Base-by-base conservation (phyloP, 2,888 invertebrate species). In the Strigamia transsilvanica region DNA sequence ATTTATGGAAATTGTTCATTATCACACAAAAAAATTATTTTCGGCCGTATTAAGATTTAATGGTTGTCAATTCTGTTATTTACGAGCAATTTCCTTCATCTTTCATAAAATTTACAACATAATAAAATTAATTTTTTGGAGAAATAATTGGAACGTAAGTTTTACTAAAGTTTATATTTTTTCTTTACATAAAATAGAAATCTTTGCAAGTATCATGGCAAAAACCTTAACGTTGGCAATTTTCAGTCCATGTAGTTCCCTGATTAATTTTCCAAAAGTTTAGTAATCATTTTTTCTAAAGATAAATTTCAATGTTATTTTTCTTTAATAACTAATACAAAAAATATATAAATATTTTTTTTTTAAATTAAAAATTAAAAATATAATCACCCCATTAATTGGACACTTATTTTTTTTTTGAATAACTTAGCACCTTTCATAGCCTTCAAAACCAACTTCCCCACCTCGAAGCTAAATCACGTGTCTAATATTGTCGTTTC, bases 261-360 rank as follows among this genome's bases (percentile, higher is more conserved):
- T 56, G 56, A 56, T 56, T 56, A 56, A 56, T 56, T 56, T 56
- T 18, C 56, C 6, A 21, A 18, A 56, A 18, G 7, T 56, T 18
- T n/a, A 56, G n/a, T 56, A 18, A 56, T 56, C 21, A 56, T 56
- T n/a, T 18, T 56, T 56, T 56, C 18, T 56, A 56, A 56, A 56
- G n/a, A n/a, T 5, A 56, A 56, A 56, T 56, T 18, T 2, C 56
- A 56, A 6, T 56, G n/a, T 2, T 18, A 15, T n/a, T 13, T 42
- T 42, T 42, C 42, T 13, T 15, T 46, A 46, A 46, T n/a, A n/a
- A 46, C 12, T 13, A 42, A 42, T 42, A 42, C 15, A 5, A 42
- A n/a, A 42, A 42, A 41, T 42, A 46, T 46, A n/a, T n/a, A n/a
- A n/a, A n/a, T n/a, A n/a, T 46, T 46, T n/a, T n/a, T n/a, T 15